A percentile compares a stretch with the other conserved stretches of the same genome.
phyloP scores from a whole-genome alignment of 2,888 invertebrate genomes.

The Sepiola atlantica region DNA sequence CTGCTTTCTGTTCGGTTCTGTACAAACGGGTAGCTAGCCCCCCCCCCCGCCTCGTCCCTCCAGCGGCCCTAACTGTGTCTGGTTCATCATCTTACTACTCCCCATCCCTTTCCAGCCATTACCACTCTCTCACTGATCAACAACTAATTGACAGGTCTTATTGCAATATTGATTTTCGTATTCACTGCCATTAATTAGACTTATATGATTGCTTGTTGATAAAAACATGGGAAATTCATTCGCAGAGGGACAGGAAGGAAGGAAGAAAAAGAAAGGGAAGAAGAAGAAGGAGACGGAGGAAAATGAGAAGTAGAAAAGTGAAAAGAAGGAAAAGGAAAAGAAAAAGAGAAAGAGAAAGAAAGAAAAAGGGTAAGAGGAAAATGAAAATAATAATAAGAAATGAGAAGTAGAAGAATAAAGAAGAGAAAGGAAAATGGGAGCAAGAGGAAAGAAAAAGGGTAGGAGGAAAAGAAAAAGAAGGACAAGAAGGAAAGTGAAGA shows the following conservation, averaged over 20 bases:
- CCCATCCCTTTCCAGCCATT: no score
- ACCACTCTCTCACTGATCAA: neutral
- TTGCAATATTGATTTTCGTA: conserved; percentile 18
- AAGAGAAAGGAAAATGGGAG: neutral
- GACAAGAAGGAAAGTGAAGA: no score
- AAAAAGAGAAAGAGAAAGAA: neutral
- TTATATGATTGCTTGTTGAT: neutral
- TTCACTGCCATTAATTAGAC: neutral
- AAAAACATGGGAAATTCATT: neutral
- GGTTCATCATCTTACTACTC: neutral
- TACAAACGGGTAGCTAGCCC: neutral
- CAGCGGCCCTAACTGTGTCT: neutral
- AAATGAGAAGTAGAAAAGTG: neutral
- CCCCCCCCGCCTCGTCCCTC: no score
- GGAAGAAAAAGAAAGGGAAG: neutral
- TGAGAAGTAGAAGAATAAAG: neutral
- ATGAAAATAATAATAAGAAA: neutral
- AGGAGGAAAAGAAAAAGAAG: neutral
- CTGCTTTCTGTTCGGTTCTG: neutral
- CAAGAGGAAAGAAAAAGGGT: neutral
- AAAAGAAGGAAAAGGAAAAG: neutral
- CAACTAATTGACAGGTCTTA: conserved; percentile 32
- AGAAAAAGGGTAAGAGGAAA: neutral
- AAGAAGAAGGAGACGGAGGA: neutral
- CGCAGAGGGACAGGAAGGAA: neutral